Evolutionary conservation across 2,888 invertebrate genomes (phyloP).

Genomic region (Melanchra persicariae): DNA sequence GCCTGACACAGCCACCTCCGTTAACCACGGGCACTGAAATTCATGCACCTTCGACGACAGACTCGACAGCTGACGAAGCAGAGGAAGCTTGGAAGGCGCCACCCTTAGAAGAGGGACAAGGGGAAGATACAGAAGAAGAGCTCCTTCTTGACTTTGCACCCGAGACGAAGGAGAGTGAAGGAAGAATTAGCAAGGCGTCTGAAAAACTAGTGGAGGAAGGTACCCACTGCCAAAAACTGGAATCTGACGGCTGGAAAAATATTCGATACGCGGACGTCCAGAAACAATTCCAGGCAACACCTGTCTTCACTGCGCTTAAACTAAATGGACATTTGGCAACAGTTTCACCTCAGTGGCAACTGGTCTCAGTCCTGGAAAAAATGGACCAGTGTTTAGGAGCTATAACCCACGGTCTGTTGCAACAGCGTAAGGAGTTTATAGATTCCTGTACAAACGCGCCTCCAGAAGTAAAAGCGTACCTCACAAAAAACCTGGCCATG

Average conservation of each 20-base stretch:
- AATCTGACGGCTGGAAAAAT: not conserved
- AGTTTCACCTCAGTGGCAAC: conserved; percentile 4
- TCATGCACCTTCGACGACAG: not conserved
- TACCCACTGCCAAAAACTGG: conserved; percentile 5
- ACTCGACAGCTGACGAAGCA: conserved; percentile 1
- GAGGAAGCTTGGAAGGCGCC: not conserved
- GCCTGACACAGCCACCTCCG: not conserved
- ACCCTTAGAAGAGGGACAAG: not conserved
- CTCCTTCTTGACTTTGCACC: conserved; percentile 2
- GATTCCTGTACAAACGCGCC: not conserved
- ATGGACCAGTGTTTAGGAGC: conserved; percentile 4
- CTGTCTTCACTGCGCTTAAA: not conserved
- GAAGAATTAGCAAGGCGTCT: conserved; percentile 2
- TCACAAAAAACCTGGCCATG: not conserved
- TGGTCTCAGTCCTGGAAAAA: conserved; percentile 3
- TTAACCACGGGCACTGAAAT: not conserved
- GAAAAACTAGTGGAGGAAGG: conserved; percentile 1
- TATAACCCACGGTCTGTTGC: not conserved
- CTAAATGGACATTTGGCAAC: not conserved
- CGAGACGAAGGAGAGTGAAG: not conserved
- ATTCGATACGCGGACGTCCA: not conserved
- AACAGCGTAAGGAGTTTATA: not conserved
- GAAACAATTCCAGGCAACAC: conserved; percentile 4
- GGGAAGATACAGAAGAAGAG: not conserved
- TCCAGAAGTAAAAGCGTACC: not conserved